A percentile compares a stretch with the other conserved stretches of the same genome.
Conservation (phyloP, 2,888 invertebrate species). For the Drosophila phalerata region DNA sequence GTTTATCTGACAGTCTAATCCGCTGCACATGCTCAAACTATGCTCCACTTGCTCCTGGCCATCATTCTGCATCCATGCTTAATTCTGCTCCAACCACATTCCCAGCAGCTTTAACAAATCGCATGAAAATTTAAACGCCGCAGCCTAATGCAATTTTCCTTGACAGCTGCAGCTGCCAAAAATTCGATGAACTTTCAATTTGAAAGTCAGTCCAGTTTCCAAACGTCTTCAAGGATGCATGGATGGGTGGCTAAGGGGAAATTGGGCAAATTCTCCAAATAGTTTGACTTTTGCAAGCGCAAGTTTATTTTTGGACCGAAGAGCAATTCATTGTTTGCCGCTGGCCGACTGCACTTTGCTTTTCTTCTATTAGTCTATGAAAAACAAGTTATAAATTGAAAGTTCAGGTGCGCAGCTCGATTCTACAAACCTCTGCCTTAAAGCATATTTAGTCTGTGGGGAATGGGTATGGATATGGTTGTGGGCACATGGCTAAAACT, state of each 20-base stretch:
- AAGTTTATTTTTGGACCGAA: conserved; percentile 58
- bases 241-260: background rate
- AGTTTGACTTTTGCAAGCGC: conserved; percentile 61
- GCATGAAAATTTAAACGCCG: conserved; percentile 23
- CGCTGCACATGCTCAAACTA: conserved; percentile 25
- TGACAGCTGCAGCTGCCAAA: conserved; percentile 48
- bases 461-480: background rate
- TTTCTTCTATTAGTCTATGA: conserved; percentile 65
- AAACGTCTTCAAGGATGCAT: background rate
- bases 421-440: conserved; percentile 37
- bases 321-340: conserved; percentile 55
- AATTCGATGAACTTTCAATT: conserved; percentile 72
- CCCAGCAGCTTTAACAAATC: conserved; percentile 17
- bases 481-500: conserved; percentile 9
- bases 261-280: conserved; percentile 47
- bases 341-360: conserved; percentile 45
- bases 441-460: conserved; percentile 48
- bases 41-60: conserved; percentile 1
- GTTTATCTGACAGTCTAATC: conserved; percentile 40
- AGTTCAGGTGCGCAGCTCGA: conserved; percentile 58
- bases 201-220: conserved; percentile 41
- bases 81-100: background rate
- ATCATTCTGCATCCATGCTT: background rate
- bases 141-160: conserved; percentile 39
- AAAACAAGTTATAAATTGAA: conserved; percentile 75